Evolutionary conservation across 2,888 invertebrate genomes (phyloP), one percentile per base, ranked within the genome.

Genomic region (Drosophila pullipes): DNA sequence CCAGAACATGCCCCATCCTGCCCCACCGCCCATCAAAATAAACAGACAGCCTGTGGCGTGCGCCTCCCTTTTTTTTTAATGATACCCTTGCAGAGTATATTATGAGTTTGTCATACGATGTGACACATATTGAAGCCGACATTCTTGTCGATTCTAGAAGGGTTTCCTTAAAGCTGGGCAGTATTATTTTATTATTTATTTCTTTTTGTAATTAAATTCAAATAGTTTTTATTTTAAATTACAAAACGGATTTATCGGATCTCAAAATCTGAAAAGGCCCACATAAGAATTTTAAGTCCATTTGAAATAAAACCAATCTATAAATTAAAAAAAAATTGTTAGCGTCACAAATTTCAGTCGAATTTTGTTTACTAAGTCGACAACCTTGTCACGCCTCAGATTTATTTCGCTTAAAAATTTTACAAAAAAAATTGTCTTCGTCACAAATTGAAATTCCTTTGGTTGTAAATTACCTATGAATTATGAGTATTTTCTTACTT

Each of bases 11-110:
- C 33, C 18, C 28, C 50, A n/a, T 28, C 30, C 2, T 3, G 6
- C 11, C 54, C 54, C 28, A 50, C 35, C 52, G 44, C 25, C 37
- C 55, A 52, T 68, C 65, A 78, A 78, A 80, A 80, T 76, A 69
- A 69, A 74, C 73, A 75, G 78, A 67, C 64, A 71, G 77, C 78
- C 74, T 76, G 72, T 67, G 69, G 70, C 69, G 55, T 75, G 61
- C 58, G 54, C 55, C 60, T 52, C 58, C 64, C 66, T 67, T 71
- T 69, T 16, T 16, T 22, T 30, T 25, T 4, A 25, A 9, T 22
- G 25, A 28, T 67, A 53, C 71, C 13, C 62, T 64, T 54, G 22
- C 55, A 11, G 6, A n/a, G 47, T 35, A 53, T 22, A 13, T 49
- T 22, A 31, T 9, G n/a, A 28, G 6, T 67, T 31, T 28, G 44